Base-by-base conservation (phyloP, 2,113 vertebrate species). In the Hirundichthys speculiger region DNA sequence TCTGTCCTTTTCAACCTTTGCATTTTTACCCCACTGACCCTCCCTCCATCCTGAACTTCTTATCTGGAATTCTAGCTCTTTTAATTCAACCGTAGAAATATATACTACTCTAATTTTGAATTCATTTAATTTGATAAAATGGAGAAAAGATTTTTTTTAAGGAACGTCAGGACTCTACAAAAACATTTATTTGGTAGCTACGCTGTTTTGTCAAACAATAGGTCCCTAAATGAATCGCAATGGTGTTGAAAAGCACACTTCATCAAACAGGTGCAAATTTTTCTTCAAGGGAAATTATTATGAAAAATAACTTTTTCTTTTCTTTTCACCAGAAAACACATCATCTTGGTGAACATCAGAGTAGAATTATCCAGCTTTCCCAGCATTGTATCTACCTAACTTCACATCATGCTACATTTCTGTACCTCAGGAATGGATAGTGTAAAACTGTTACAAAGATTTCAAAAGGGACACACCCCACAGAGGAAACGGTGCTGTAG, bases 1-100 rank as follows among this genome's bases (percentile, higher is more conserved):
- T 86, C 82, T 86, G 75, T 84, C 82, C 74, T 84, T 87, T 80
- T 86, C 70, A 81, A 85, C 80, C 75, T 78, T 73, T 78, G 60
- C 52, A 73, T 82, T 85, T 86, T 88, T 80, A 85, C 72, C 81
- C 75, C 49, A 64, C 34, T 69, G 57, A 72, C 74, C 57, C 13
- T 19, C 16, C 46, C 41, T 34, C 27, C 62, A 27, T 55, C 24
- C 25, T 63, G 62, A 55, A 73, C 63, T 72, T 11, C 13, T 57
- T 45, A 45, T 60, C 52, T 11, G 14, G 48, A 54, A 65, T 49
- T 45, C 39, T 1, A 50, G 39, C 47, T 59, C 40, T 45, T 60
- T 56, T 66, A 27, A 49, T 69, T 47, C 12, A 21, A 0, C 27
- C 49, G 43, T 30, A 55, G 22, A 63, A 53, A 45, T 2, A 18